Evolutionary conservation across 2,888 invertebrate species (phyloP), one percentile per base, ranked within the genome.

Genomic region (Nephrotoma guestfalica): DNA sequence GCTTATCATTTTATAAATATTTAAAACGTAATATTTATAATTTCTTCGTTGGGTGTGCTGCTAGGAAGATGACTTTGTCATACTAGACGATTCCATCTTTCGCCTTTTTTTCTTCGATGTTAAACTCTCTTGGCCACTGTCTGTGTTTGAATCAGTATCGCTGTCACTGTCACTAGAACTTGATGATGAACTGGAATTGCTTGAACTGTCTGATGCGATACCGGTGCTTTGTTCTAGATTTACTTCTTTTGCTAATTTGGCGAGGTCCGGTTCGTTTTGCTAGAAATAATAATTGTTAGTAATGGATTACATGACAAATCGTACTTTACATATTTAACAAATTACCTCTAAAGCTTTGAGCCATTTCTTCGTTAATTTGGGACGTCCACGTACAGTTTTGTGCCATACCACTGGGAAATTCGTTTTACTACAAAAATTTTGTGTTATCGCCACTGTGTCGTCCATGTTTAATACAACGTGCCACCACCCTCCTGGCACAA

Each of bases 401-500:
- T 99, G 98, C 98, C 99, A 99, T 0, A 99, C 99, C 13, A 99
- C 94, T 0, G 98, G 98, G 91, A 99, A 98, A 92, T 99, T 99
- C 0, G 97, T 97, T 88, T 95, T 94, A 89, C 98, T 98, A 90
- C 97, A 97, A 91, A 99, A 99, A 92, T 99, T 99, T 91, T 99
- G 99, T 0, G 99, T 99, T 15, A 99, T 96, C 11, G 99, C 99
- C 85, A 99, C 95, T 0, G 99, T 99, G 88, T 96, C 95, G 90
- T 99, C 98, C 88, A 99, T 92, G 92, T 99, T 99, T 43, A 99
- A 93, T 13, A 99, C 99, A 30, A 99, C 99, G 91, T 99, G 99
- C 99, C 99, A 99, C 99, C 99, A 99, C 9, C 99, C 99, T 18
- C 98, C 98, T 9, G 99, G 99, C 87, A 99, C 98, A 92, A 98